A percentile compares a stretch with the other conserved stretches of the same genome.
phyloP scores from a whole-genome alignment of 2,888 invertebrate species.

The Caenorhabditis japonica region DNA sequence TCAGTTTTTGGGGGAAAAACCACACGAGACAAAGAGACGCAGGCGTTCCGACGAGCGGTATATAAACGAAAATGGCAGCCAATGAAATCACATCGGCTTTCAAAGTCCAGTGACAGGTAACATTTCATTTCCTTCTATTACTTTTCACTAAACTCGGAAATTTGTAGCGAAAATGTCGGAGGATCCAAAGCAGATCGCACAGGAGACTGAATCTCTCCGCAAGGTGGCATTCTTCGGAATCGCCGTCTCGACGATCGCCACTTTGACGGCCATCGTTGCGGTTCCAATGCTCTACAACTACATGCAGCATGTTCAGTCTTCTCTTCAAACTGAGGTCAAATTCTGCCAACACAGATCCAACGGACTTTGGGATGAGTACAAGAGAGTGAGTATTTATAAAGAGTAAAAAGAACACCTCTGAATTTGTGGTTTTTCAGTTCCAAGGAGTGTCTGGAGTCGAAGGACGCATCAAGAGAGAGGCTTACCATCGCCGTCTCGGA shows the following conservation, averaged over 20 bases:
- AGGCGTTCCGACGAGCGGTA: constrained; percentile 14
- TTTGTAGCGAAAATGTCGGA: constrained; percentile 38
- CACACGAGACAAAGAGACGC: constrained; percentile 19
- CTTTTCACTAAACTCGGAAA: neutral
- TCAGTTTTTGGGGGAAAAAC: constrained; percentile 33
- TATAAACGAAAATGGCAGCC: constrained; percentile 24
- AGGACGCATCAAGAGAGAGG: constrained; percentile 55
- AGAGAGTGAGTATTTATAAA: constrained; percentile 52
- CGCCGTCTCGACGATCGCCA: constrained; percentile 67
- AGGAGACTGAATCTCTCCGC: constrained; percentile 59
- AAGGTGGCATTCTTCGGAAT: constrained; percentile 66
- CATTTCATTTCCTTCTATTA: constrained; percentile 34
- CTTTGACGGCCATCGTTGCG: constrained; percentile 65
- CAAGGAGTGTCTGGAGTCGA: constrained; percentile 49
- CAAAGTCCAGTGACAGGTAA: constrained; percentile 48
- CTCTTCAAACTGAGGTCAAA: constrained; percentile 64
- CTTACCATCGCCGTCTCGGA: constrained; percentile 49
- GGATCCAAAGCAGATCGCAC: constrained; percentile 57
- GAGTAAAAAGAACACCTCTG: neutral
- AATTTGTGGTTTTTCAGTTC: constrained; percentile 38
- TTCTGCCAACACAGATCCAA: constrained; percentile 66
- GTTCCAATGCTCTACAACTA: constrained; percentile 71
- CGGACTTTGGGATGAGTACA: constrained; percentile 67
- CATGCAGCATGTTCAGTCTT: constrained; percentile 68
- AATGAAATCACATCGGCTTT: constrained; percentile 39